A percentile compares a stretch with the other conserved stretches of the same genome.
phyloP scores from a whole-genome alignment of 2,113 vertebrate species.

The Pristiophorus japonicus region DNA sequence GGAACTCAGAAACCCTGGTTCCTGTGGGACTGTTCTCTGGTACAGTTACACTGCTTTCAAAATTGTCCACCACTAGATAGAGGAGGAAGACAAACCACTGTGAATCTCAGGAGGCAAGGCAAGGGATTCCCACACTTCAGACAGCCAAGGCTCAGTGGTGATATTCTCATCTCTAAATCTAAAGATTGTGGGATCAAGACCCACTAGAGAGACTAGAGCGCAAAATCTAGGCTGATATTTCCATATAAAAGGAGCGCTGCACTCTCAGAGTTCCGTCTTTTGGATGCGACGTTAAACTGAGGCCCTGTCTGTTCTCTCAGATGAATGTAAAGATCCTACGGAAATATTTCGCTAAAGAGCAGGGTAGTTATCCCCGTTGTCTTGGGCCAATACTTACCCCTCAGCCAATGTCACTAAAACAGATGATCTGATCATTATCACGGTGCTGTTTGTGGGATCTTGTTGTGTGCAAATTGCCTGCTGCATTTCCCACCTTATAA shows the following conservation, averaged over 20 bases:
- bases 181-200: not conserved
- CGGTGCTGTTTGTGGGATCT: not conserved
- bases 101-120: not conserved
- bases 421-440: not conserved
- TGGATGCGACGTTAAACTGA: not conserved
- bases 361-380: not conserved
- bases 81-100: not conserved
- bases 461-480: no score
- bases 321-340: not conserved
- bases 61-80: not conserved
- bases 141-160: not conserved
- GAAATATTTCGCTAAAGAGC: not conserved
- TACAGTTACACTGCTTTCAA: not conserved
- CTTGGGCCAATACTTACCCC: not conserved
- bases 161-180: not conserved
- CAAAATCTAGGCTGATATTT: no score
- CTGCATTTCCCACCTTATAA: not conserved
- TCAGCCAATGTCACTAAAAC: not conserved
- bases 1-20: not conserved
- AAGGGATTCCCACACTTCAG: not conserved
- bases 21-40: conserved; percentile 32
- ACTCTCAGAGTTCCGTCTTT: not conserved
- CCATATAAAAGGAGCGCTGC: not conserved
- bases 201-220: no score
- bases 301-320: not conserved